Percentiles rank a stretch among this genome's conserved stretches.
phyloP scores from a whole-genome alignment of 2,888 invertebrate genomes.

The Elmis aenea region DNA sequence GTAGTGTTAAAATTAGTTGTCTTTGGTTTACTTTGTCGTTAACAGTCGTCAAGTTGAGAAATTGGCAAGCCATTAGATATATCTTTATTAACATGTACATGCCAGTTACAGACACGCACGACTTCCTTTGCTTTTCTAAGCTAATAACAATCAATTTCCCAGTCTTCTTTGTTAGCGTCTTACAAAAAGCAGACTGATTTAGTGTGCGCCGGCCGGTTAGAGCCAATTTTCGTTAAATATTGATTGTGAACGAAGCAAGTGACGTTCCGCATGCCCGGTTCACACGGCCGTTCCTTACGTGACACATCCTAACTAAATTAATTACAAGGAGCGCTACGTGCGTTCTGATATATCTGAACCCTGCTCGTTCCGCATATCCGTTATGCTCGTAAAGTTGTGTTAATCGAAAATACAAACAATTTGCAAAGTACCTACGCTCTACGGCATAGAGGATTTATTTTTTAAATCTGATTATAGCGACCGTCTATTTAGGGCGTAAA shows the following conservation, averaged over 20 bases:
- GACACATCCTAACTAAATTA: constrained; percentile 31
- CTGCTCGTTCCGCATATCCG: constrained; percentile 2
- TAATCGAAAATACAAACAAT: too few relatives aligned
- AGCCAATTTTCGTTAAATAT: constrained; percentile 32
- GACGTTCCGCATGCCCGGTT: constrained; percentile 26
- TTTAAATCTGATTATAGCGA: too few relatives aligned
- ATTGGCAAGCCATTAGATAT: not conserved
- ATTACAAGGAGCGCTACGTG: constrained; percentile 22
- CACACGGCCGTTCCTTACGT: constrained; percentile 28
- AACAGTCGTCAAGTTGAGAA: too few relatives aligned
- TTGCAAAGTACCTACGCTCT: too few relatives aligned
- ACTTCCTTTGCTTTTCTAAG: constrained; percentile 8
- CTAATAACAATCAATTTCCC: constrained; percentile 18
- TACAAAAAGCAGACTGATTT: constrained; percentile 19
- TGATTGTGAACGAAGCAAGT: constrained; percentile 29
- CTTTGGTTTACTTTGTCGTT: too few relatives aligned
- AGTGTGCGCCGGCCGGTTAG: constrained; percentile 27
- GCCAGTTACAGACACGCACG: constrained; percentile 8
- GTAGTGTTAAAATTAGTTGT: too few relatives aligned
- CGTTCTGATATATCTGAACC: constrained; percentile 13
- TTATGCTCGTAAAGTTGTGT: too few relatives aligned
- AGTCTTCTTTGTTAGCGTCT: constrained; percentile 18
- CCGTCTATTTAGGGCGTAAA: too few relatives aligned
- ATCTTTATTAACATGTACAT: constrained; percentile 17
- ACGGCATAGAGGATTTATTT: too few relatives aligned